These are phyloP conservation scores for Dicranocentrus wangi DNA, from an alignment of 2,888 invertebrate genomes.

Conservation along the genomic window DNA sequence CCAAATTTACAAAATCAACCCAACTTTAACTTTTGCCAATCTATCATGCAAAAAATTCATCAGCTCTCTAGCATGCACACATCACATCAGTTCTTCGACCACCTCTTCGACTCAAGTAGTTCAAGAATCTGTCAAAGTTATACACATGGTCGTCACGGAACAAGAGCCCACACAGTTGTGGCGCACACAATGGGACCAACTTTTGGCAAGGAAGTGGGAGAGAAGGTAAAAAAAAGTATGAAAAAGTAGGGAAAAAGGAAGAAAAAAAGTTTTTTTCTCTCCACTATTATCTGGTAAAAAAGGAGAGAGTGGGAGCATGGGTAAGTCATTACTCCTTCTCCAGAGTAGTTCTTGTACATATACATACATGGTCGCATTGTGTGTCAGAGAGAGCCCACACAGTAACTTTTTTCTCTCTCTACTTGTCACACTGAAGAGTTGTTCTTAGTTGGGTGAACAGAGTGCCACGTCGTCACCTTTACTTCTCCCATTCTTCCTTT, in stretches of 20 bases:
- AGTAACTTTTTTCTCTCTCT: constrained; percentile 8
- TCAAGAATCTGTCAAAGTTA: constrained; percentile 1
- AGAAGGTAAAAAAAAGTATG: constrained; percentile 2
- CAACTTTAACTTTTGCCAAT: too few species aligned
- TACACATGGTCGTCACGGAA: neutral
- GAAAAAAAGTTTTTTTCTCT: neutral
- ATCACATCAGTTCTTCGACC: too few species aligned
- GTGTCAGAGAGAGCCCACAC: too few species aligned
- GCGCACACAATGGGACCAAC: neutral
- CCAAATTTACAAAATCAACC: too few species aligned
- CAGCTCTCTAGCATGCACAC: too few species aligned
- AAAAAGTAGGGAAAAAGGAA: neutral
- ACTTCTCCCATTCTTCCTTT: neutral
- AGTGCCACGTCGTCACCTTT: constrained; percentile 2
- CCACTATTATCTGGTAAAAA: too few species aligned
- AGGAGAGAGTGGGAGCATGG: too few species aligned
- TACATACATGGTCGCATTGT: too few species aligned
- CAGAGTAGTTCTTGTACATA: neutral
- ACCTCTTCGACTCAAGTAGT: neutral
- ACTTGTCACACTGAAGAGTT: constrained; percentile 4
- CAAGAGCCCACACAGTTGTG: neutral
- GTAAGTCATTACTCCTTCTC: too few species aligned
- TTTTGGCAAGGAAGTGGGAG: neutral
- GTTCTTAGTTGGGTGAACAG: neutral
- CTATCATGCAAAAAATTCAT: too few species aligned